These are phyloP conservation scores for Leiothrix lutea DNA, from an alignment of 2,113 vertebrate species.

Conservation along the genomic window DNA sequence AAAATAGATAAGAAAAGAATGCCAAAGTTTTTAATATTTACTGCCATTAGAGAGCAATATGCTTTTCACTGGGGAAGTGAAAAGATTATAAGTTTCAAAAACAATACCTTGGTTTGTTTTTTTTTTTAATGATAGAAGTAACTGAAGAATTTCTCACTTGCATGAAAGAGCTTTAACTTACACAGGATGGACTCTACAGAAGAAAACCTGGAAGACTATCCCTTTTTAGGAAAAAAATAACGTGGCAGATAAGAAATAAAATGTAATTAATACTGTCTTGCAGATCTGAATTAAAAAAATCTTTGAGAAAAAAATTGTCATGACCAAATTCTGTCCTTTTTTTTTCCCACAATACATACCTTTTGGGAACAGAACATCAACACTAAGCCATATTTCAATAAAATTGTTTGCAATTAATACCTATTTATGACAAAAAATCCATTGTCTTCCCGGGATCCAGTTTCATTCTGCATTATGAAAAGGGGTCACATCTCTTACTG, in stretches of 20 bases:
- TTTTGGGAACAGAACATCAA: neutral
- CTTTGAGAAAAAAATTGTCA: neutral
- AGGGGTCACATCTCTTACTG: neutral
- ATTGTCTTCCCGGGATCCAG: neutral
- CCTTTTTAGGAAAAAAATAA: neutral
- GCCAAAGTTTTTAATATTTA: neutral
- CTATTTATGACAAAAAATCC: neutral
- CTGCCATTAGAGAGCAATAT: constrained; percentile 8
- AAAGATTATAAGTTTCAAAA: neutral
- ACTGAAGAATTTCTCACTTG: neutral
- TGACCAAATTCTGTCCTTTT: neutral
- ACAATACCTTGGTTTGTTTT: neutral
- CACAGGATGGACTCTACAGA: neutral
- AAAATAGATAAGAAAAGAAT: constrained; percentile 29
- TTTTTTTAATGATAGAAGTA: neutral
- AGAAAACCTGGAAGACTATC: neutral
- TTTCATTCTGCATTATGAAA: neutral
- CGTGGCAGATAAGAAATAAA: neutral
- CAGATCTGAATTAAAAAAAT: neutral
- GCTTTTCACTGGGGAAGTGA: neutral
- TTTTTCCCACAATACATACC: neutral
- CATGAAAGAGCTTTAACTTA: neutral
- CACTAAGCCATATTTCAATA: neutral
- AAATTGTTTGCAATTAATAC: neutral
- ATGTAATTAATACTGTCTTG: neutral